A percentile compares a stretch with the other conserved stretches of the same genome.
phyloP scores from a whole-genome alignment of 2,797 vertebrate genomes.

The Acipenser transmontanus region DNA sequence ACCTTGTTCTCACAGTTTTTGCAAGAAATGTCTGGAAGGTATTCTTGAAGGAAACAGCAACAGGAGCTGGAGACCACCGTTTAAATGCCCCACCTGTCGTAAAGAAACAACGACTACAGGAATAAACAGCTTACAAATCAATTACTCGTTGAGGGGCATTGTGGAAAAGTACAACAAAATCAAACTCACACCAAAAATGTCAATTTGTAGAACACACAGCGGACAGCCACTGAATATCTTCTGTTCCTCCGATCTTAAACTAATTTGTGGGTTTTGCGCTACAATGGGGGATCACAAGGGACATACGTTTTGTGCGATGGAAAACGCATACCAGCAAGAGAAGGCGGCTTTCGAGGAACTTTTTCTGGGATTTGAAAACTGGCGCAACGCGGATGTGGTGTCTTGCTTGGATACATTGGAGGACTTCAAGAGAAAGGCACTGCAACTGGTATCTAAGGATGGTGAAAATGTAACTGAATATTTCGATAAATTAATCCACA shows the following conservation, averaged over 20 bases:
- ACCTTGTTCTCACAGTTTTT: slow-evolving; percentile 91
- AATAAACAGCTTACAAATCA: slow-evolving; percentile 79
- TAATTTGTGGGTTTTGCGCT: slow-evolving; percentile 92
- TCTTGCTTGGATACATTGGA: slow-evolving; percentile 83
- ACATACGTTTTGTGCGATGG: slow-evolving; percentile 79
- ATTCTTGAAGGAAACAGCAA: slow-evolving; percentile 79
- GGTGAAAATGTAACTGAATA: slow-evolving; percentile 82
- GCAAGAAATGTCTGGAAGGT: slow-evolving; percentile 87
- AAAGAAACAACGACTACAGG: slow-evolving; percentile 84
- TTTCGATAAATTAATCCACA: slow-evolving; percentile 77
- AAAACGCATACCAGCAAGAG: slow-evolving; percentile 80
- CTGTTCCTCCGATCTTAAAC: slow-evolving; percentile 82
- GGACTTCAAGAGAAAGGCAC: slow-evolving; percentile 76
- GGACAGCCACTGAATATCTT: slow-evolving; percentile 91
- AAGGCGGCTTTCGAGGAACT: slow-evolving; percentile 76
- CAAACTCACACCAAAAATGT: slow-evolving; percentile 74
- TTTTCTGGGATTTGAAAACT: slow-evolving; percentile 71
- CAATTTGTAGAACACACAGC: slow-evolving; percentile 74
- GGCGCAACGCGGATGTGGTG: slow-evolving; percentile 73
- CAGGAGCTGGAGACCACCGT: slow-evolving; percentile 65
- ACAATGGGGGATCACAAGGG: slow-evolving; percentile 78
- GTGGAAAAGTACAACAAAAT: slow-evolving; percentile 92
- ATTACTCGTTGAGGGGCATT: slow-evolving; percentile 86
- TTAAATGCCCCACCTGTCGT: slow-evolving; percentile 91
- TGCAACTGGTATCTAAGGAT: slow-evolving; percentile 77